Evolutionary conservation across 2,888 invertebrate species (phyloP), one percentile per base, ranked within the genome.

Genomic region (Eupithecia abbreviata): DNA sequence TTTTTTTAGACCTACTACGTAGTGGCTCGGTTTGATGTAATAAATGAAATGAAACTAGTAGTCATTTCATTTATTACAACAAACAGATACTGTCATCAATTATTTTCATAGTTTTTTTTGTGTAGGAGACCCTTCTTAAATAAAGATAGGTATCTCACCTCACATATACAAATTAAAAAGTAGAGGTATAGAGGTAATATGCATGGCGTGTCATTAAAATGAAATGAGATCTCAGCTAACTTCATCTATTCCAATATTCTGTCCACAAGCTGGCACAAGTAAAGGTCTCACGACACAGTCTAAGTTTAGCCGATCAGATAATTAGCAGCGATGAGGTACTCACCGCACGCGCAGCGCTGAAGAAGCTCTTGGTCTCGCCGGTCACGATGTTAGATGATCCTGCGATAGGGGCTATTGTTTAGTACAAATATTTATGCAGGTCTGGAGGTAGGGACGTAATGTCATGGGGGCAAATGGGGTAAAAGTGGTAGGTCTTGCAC

Each of bases 351-450:
- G 98, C 98, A 85, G 98, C 97, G 88, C 98, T 98, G 95, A 98
- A 98, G 96, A 98, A 97, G 92, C 98, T 98, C 94, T 98, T 98
- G 15, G 98, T 98, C 94, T 98, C 98, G 81, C 98, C 98, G 84
- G 98, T 98, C 86, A 98, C 98, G 88, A 98, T 97, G 93, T 98
- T 98, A 79, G 98, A 97, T 82, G 98, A 97, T 85, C 98, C 96
- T 97, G 92, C 77, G 91, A 90, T 94, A 93, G 86, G 89, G 82
- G 85, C 87, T 86, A 90, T 91, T 91, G 90, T 90, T 89, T 87
- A 85, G 82, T 79, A 84, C 75, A 82, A 75, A 74, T 74, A 74
- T 65, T 58, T 74, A 42, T 41, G 43, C 70, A 71, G 67, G 65
- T 66, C 9, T 58, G 62, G 51, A 66, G 78, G 71, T 67, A 45